phyloP scores from a whole-genome alignment of 2,888 invertebrate genomes.

The Euspilapteryx auroguttella region DNA sequence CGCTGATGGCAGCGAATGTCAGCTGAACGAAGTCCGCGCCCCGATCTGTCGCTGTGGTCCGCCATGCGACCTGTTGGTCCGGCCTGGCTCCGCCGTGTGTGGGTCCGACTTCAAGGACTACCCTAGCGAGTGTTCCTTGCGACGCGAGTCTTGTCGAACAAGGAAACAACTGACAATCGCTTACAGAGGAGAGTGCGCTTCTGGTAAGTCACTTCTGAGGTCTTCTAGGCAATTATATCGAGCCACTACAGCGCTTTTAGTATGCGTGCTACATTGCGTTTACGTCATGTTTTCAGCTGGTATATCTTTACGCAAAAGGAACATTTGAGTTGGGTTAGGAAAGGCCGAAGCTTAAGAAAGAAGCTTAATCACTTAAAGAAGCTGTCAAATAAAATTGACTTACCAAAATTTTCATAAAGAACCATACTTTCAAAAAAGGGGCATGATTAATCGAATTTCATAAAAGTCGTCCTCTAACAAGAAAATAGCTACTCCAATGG shows the following conservation, averaged over 20 bases:
- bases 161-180: constrained; percentile 75
- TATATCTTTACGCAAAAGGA: too few relatives aligned
- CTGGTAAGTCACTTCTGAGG: constrained; percentile 55
- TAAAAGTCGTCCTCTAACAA: constrained; percentile 7
- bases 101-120: constrained; percentile 81
- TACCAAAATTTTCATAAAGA: too few relatives aligned
- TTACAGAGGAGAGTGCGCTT: constrained; percentile 80
- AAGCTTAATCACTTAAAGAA: too few relatives aligned
- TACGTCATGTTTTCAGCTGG: too few relatives aligned
- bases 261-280: too few relatives aligned
- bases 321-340: too few relatives aligned
- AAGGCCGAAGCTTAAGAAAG: too few relatives aligned
- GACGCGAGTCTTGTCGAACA: constrained; percentile 77
- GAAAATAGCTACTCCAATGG: constrained; percentile 5
- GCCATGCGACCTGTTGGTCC: constrained; percentile 73
- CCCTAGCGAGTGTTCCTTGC: constrained; percentile 78
- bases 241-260: too few relatives aligned
- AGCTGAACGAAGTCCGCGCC: constrained; percentile 74
- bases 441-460: too few relatives aligned
- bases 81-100: constrained; percentile 69
- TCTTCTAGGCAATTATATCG: background rate
- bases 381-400: too few relatives aligned
- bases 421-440: too few relatives aligned
- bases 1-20: constrained; percentile 78
- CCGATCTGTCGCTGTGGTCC: constrained; percentile 82